These are phyloP conservation scores for Drosophila barbarae DNA, from an alignment of 2,888 invertebrate species.

Conservation along the genomic window DNA sequence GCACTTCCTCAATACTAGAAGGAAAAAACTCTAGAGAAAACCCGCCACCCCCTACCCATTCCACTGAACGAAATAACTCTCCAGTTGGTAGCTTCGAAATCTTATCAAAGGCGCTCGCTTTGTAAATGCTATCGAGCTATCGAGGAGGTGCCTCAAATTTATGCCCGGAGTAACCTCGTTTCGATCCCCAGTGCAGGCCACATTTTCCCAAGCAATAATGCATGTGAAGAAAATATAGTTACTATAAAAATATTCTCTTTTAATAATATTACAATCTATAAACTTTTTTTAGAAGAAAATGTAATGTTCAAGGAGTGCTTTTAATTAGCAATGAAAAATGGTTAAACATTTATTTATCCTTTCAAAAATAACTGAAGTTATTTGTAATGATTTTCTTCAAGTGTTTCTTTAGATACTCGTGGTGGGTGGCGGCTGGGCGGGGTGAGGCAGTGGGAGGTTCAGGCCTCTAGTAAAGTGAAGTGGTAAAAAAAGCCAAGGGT, in stretches of 20 bases:
- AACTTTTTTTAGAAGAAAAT: neutral
- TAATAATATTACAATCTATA: accelerated
- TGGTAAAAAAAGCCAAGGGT: constrained; percentile 20
- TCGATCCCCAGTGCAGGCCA: constrained; percentile 36
- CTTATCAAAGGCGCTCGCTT: constrained; percentile 59
- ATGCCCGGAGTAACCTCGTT: constrained; percentile 69
- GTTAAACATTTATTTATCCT: neutral
- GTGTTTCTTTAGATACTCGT: constrained; percentile 32
- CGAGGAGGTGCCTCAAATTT: constrained; percentile 50
- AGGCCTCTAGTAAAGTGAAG: constrained; percentile 17
- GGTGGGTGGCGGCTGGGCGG: constrained; percentile 28
- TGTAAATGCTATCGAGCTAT: constrained; percentile 44
- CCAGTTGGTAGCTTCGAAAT: constrained; percentile 53
- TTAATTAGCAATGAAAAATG: neutral
- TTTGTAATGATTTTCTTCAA: constrained; percentile 11
- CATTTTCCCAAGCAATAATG: constrained; percentile 61
- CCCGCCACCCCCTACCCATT: constrained; percentile 1
- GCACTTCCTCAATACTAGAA: constrained; percentile 32
- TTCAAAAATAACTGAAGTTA: neutral
- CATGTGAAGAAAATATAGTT: neutral
- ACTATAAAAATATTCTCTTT: neutral
- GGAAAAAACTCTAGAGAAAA: neutral
- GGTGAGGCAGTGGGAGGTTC: constrained; percentile 2
- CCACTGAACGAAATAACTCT: constrained; percentile 24
- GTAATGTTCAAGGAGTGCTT: neutral